Percentiles rank a stretch among this genome's conserved stretches.
phyloP scores from a whole-genome alignment of 2,888 invertebrate species.

The Spilosoma lubricipeda region DNA sequence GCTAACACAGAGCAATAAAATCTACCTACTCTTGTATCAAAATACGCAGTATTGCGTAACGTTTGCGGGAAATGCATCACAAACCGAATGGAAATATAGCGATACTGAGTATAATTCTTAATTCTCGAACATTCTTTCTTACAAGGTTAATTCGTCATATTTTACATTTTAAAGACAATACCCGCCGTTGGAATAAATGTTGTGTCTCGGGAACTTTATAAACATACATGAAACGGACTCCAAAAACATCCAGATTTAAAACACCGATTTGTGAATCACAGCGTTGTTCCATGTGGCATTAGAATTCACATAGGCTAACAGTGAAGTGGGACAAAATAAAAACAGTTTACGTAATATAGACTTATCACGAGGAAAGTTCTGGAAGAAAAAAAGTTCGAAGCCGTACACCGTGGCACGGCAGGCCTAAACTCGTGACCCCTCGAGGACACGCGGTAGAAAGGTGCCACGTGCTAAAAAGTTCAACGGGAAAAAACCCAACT shows the following conservation, averaged over 20 bases:
- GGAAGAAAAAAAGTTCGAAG: neutral
- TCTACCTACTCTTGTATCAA: neutral
- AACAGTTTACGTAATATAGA: neutral
- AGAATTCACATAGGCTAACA: too few species aligned
- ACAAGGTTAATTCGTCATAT: too few species aligned
- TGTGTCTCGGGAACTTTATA: too few species aligned
- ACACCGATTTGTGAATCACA: too few species aligned
- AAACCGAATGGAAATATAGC: neutral
- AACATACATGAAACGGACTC: too few species aligned
- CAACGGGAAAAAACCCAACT: neutral
- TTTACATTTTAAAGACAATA: too few species aligned
- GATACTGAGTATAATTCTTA: neutral
- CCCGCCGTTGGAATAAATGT: too few species aligned
- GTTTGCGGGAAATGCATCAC: neutral
- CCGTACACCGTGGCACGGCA: neutral
- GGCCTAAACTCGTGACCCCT: neutral
- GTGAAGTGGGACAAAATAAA: neutral
- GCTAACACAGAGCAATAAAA: neutral
- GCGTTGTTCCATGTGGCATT: too few species aligned
- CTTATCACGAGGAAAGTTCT: neutral
- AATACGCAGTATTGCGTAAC: conserved; percentile 1
- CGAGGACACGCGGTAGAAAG: neutral
- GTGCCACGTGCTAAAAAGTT: neutral
- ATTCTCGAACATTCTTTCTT: neutral
- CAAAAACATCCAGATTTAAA: too few species aligned